Evolutionary conservation across 2,113 vertebrate species (phyloP).

Genomic region (Trematocara nigrifrons): DNA sequence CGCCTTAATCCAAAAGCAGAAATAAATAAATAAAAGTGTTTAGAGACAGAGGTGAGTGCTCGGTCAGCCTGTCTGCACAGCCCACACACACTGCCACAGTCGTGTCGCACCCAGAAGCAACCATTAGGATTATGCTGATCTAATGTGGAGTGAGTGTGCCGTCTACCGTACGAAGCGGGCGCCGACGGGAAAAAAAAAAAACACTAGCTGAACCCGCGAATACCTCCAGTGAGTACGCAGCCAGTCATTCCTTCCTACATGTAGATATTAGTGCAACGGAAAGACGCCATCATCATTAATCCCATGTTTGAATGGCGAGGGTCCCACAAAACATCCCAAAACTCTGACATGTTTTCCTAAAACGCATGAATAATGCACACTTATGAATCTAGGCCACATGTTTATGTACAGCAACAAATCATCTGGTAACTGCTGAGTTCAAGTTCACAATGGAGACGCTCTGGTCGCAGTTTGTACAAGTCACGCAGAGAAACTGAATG

Average conservation of each 20-base stretch:
- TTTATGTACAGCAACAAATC: background rate
- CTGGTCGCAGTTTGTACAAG: background rate
- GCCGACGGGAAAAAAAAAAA: background rate
- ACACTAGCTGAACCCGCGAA: conserved; percentile 1
- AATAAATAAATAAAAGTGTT: conserved; percentile 64
- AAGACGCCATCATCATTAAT: background rate
- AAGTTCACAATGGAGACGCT: background rate
- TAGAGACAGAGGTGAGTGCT: conserved; percentile 68
- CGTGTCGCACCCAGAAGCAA: conserved; percentile 47
- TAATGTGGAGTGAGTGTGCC: conserved; percentile 69
- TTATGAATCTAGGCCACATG: background rate
- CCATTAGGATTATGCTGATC: conserved; percentile 34
- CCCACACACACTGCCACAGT: conserved; percentile 9
- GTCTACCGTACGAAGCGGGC: conserved; percentile 56
- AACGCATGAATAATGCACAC: background rate
- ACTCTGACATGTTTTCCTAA: background rate
- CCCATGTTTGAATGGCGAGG: background rate
- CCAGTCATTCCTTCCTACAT: background rate
- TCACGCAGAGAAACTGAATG: background rate
- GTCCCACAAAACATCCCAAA: background rate
- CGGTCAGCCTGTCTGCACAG: conserved; percentile 68
- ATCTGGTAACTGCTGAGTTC: background rate
- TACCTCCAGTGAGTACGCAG: background rate
- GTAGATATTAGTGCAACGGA: background rate
- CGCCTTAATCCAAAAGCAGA: conserved; percentile 44